These are phyloP conservation scores for Sylvia borin DNA, from an alignment of 2,797 vertebrate genomes.

Conservation along the genomic window DNA sequence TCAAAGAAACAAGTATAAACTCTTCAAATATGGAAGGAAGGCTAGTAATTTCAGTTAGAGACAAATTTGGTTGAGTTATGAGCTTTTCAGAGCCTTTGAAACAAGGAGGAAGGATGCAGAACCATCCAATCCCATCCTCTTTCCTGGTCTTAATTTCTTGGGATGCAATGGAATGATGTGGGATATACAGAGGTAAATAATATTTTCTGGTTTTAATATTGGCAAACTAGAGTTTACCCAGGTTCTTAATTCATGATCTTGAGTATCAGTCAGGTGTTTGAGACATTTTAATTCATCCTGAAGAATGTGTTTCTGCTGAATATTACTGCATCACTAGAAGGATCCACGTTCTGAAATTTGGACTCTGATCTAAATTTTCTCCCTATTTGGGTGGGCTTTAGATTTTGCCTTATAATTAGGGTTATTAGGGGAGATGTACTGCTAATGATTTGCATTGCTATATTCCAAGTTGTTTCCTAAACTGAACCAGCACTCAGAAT, in stretches of 20 bases:
- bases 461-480: background rate
- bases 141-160: background rate
- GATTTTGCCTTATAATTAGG: background rate
- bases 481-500: background rate
- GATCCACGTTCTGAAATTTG: background rate
- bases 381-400: background rate
- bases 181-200: background rate
- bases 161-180: background rate
- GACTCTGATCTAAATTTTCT: background rate
- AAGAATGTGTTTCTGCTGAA: background rate
- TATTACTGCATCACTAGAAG: background rate
- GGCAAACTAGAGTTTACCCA: background rate
- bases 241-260: background rate
- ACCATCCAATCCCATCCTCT: background rate
- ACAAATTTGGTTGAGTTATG: background rate
- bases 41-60: background rate
- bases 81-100: background rate
- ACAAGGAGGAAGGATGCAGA: background rate
- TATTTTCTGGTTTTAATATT: background rate
- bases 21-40: background rate
- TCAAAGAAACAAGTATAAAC: conserved; percentile 8
- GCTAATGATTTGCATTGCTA: background rate
- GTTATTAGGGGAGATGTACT: background rate
- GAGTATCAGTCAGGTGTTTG: background rate
- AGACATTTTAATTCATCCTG: background rate